Evolutionary conservation across 2,113 vertebrate species (phyloP).

Genomic region (Phaethon lepturus): DNA sequence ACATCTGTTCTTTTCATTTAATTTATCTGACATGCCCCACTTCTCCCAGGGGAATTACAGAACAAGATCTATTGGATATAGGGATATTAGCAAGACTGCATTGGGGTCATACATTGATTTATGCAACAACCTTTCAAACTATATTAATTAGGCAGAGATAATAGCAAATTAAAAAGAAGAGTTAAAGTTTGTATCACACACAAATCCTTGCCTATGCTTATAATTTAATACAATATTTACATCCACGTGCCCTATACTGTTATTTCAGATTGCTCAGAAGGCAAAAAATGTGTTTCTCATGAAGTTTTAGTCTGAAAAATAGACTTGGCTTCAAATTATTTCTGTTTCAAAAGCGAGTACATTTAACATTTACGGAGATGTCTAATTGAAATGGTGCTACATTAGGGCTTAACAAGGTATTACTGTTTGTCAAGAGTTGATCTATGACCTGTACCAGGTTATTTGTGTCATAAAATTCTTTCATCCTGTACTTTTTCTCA

Average conservation of each 20-base stretch:
- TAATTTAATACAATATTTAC: background rate
- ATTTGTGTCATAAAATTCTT: background rate
- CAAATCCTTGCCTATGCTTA: background rate
- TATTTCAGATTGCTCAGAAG: constrained; percentile 8
- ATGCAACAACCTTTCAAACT: background rate
- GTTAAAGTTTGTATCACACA: background rate
- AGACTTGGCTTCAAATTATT: background rate
- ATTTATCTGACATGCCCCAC: constrained; percentile 53
- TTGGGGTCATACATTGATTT: constrained; percentile 19
- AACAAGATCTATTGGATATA: constrained; percentile 44
- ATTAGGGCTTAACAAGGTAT: background rate
- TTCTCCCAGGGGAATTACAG: constrained; percentile 58
- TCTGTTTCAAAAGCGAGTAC: background rate
- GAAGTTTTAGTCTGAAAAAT: background rate
- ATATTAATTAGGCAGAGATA: constrained; percentile 36
- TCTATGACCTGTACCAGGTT: background rate
- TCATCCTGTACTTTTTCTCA: background rate
- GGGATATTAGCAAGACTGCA: constrained; percentile 37
- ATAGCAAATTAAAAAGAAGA: background rate
- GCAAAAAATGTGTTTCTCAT: background rate
- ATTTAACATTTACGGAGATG: background rate
- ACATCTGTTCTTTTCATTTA: constrained; percentile 63
- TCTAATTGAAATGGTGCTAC: constrained; percentile 1
- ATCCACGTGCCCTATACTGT: background rate
- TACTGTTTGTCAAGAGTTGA: background rate